A percentile compares a stretch with the other conserved stretches of the same genome.
Evolutionary conservation across 1,140 invertebrate species (phyloP).

Genomic region (Cydia amplana): DNA sequence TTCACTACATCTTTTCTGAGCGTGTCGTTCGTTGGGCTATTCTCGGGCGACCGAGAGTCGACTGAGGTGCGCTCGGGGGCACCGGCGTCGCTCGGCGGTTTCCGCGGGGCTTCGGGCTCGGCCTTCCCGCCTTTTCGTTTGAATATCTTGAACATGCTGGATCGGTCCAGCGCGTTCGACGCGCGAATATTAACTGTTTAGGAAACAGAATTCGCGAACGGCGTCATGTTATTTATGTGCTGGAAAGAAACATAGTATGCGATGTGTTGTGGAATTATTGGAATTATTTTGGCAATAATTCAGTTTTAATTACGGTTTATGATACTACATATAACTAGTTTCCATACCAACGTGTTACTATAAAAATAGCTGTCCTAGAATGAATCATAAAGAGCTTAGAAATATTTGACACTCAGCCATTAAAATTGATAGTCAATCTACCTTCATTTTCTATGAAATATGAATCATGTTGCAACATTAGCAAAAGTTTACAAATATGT

Average conservation of each 20-base stretch:
- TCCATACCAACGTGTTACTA: background rate
- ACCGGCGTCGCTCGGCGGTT: conserved; percentile 44
- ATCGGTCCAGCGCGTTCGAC: conserved; percentile 46
- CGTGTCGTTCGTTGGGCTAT: conserved; percentile 53
- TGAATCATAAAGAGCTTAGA: background rate
- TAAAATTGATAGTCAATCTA: conserved; percentile 19
- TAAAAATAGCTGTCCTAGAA: background rate
- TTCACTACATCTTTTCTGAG: conserved; percentile 71
- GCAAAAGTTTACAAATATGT: background rate
- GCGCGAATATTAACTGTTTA: conserved; percentile 46
- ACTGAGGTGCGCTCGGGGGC: conserved; percentile 47
- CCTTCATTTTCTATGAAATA: conserved; percentile 13
- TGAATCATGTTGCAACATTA: background rate
- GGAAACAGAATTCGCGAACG: conserved; percentile 40
- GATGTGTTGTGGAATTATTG: conserved; percentile 41
- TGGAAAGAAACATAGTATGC: conserved; percentile 44
- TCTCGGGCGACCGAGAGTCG: conserved; percentile 54
- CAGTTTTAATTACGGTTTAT: background rate
- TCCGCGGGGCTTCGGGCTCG: conserved; percentile 57
- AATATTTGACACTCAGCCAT: conserved; percentile 1
- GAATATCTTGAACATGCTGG: conserved; percentile 71
- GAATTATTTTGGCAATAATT: conserved; percentile 4
- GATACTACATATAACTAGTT: background rate
- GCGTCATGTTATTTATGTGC: conserved; percentile 40
- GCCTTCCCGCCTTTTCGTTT: conserved; percentile 68